Evolutionary conservation across 2,797 vertebrate genomes (phyloP).

Genomic region (Phrynocephalus forsythii): DNA sequence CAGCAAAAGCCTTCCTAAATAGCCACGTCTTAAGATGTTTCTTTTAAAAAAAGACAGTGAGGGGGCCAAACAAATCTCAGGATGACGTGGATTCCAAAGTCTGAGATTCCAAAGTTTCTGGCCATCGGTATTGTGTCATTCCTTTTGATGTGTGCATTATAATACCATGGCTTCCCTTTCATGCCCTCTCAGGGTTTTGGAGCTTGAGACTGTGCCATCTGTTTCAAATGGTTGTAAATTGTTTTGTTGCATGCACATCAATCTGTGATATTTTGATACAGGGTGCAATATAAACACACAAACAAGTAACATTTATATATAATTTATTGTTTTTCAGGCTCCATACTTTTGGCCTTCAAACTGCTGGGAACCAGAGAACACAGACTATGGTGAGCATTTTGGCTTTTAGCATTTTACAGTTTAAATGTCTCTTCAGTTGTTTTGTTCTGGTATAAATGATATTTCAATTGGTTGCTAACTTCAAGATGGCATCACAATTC

Average conservation of each 20-base stretch:
- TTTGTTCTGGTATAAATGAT: neutral
- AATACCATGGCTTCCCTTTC: neutral
- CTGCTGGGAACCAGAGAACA: conserved; percentile 98
- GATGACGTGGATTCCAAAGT: too few relatives aligned
- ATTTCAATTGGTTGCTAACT: neutral
- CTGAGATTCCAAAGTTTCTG: neutral
- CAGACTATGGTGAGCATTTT: conserved; percentile 90
- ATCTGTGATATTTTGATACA: too few relatives aligned
- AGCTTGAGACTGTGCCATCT: too few relatives aligned
- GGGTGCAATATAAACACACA: too few relatives aligned
- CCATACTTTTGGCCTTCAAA: conserved; percentile 97
- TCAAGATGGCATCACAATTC: neutral
- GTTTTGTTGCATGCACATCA: too few relatives aligned
- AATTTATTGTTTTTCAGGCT: conserved; percentile 80
- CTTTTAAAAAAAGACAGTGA: too few relatives aligned
- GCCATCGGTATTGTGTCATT: neutral
- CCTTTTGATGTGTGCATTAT: neutral
- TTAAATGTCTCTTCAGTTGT: neutral
- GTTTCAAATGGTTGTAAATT: too few relatives aligned
- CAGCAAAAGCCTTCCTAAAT: too few relatives aligned
- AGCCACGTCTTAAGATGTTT: too few relatives aligned
- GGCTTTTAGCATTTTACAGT: conserved; percentile 21
- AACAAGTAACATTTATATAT: conserved; percentile 12
- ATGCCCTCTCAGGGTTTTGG: too few relatives aligned
- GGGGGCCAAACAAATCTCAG: too few relatives aligned